Evolutionary conservation across 1,140 invertebrate species (phyloP), one percentile per base, ranked within the genome.

Genomic region (Agraylea sexmaculata): DNA sequence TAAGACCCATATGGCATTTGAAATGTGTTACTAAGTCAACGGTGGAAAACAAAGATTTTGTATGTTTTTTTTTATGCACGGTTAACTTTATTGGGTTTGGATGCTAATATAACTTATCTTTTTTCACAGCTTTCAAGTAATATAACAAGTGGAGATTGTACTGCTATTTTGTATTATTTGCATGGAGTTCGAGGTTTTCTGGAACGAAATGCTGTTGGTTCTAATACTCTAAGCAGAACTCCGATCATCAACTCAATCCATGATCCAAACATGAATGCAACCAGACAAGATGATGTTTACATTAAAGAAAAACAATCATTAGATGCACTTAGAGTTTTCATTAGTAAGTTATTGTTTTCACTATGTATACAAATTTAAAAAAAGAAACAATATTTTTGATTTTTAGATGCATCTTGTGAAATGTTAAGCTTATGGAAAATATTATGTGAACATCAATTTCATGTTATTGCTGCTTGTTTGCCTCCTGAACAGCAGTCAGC

Each of bases 361-460:
- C 15, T 16, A 15, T 15, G 15, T 10, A 6, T 23, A 25, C 20
- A 15, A 25, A 16, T 32, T 6, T 8, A 6, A 6, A 7, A 32
- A 7, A 7, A 15, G 13, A 11, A 36, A 36, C 4, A 38, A 31
- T 36, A 36, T 17, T 36, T 8, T 36, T 17, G 11, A 23, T 27
- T 55, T 32, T 39, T 47, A 73, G 70, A 72, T 40, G 78, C 89
- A 55, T 74, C 82, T 2, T 82, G 83, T 53, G 91, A 99, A 68
- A 84, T 94, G 49, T 63, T 97, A 22, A 86, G 84, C 18, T 64
- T 98, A n/a, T 94, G 91, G 88, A 85, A 85, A 55, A 80, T 98
- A 27, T 60, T 97, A 0, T 85, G 80, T 53, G 88, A 95, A 54
- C 91, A 97, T 62, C 83, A 93, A 55, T 84, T 97, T 54, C 82